These are phyloP conservation scores for Chinchilla lanigera DNA, from an alignment of 2,113 vertebrate species.

Conservation along the genomic window DNA sequence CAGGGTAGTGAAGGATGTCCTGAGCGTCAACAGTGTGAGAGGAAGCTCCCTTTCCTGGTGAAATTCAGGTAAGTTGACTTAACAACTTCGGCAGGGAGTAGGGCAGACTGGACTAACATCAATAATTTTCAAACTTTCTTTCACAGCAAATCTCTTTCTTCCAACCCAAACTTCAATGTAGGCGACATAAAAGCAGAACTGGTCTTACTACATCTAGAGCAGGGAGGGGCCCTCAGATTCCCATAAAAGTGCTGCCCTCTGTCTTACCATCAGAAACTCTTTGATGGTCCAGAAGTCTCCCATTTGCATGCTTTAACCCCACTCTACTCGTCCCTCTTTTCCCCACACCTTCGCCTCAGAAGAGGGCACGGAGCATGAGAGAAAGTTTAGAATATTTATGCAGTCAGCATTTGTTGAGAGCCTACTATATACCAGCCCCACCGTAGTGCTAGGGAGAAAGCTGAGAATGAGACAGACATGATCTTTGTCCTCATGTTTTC, in stretches of 20 bases:
- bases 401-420: neutral
- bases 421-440: too few species aligned
- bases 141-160: neutral
- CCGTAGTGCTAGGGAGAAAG: neutral
- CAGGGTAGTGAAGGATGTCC: neutral
- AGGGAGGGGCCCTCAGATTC: neutral
- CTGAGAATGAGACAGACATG: neutral
- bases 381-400: neutral
- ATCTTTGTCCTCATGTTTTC: neutral
- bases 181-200: neutral
- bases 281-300: neutral
- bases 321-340: rapidly evolving
- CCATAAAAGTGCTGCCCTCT: neutral
- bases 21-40: neutral
- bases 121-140: neutral
- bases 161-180: neutral
- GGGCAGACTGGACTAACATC: neutral
- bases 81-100: neutral
- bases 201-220: neutral
- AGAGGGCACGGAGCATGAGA: neutral
- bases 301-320: neutral
- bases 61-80: neutral
- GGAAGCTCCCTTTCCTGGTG: neutral
- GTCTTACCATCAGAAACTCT: neutral
- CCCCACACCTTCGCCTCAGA: neutral